Evolutionary conservation across 2,888 invertebrate genomes (phyloP), one percentile per base, ranked within the genome.

Genomic region (Heterodera filipjevi): DNA sequence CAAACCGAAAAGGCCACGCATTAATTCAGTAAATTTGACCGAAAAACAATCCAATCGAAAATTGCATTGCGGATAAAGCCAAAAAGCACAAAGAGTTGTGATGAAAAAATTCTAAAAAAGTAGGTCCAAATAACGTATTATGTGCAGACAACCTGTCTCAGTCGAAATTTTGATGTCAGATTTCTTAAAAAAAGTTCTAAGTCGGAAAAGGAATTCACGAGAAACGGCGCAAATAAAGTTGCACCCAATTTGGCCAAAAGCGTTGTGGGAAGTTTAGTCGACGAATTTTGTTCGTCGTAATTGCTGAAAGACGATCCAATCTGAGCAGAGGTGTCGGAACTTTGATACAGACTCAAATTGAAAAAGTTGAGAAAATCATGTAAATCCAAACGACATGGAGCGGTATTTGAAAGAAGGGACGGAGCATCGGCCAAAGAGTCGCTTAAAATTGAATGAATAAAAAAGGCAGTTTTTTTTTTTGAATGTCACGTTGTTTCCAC

Each of bases 21-120:
- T 27, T 27, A 59, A 27, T 27, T 27, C 59, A 59, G 59, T 27
- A 59, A 59, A 59, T 27, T 59, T n/a, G 27, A 12, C 27, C 10
- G 59, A 59, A 59, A 59, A 59, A 27, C 59, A n/a, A 2, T 59
- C 59, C 59, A 59, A 59, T 22, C 27, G 5, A 59, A 59, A 59
- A n/a, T 59, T 59, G 27, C 59, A 59, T 12, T n/a, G 59, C 2
- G 59, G 72, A 33, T 10, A 33, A 77, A 44, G 59, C 80, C 79
- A 80, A 68, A 80, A 80, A 22, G 53, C 78, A 22, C 70, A 53
- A n/a, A 80, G 66, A 72, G 66, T 32, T 32, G 53, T 27, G 14
- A 79, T 64, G 33, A 75, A 39, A 14, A 72, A 66, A 33, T 46
- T 35, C 79, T 79, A 49, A 49, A 49, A 49, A 27, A 66, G 66